Conservation (phyloP, 2,113 vertebrate species). For the Otolemur garnettii region DNA sequence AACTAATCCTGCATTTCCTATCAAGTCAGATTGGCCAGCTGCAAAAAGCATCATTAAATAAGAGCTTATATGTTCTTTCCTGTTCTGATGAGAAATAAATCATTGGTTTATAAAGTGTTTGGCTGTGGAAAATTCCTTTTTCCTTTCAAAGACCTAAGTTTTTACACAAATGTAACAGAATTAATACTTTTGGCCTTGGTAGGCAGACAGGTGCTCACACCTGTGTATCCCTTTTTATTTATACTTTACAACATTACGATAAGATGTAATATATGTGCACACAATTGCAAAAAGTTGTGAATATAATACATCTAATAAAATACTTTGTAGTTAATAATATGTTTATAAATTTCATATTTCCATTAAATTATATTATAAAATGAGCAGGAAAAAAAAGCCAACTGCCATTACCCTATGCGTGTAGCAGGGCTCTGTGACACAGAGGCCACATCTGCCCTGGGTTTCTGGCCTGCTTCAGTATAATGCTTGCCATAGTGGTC, state of each 20-base stretch:
- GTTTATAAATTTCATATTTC: neutral
- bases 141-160: conserved; percentile 13
- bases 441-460: too few relatives aligned
- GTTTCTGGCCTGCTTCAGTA: too few relatives aligned
- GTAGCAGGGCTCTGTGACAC: too few relatives aligned
- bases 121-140: conserved; percentile 33
- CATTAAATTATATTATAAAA: conserved; percentile 19
- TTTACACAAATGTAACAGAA: neutral
- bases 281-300: conserved; percentile 19
- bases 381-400: neutral
- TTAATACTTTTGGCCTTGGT: neutral
- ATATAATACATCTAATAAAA: neutral
- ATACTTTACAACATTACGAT: neutral
- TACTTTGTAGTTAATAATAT: neutral
- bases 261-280: neutral
- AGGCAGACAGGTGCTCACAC: neutral
- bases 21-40: neutral
- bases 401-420: too few relatives aligned
- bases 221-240: neutral
- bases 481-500: too few relatives aligned
- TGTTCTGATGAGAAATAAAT: conserved; percentile 8
- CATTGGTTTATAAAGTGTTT: neutral
- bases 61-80: neutral
- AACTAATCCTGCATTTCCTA: conserved; percentile 2
- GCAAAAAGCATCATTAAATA: conserved; percentile 22